phyloP scores from a whole-genome alignment of 2,888 invertebrate species.

The Sinhomidia bicolor region DNA sequence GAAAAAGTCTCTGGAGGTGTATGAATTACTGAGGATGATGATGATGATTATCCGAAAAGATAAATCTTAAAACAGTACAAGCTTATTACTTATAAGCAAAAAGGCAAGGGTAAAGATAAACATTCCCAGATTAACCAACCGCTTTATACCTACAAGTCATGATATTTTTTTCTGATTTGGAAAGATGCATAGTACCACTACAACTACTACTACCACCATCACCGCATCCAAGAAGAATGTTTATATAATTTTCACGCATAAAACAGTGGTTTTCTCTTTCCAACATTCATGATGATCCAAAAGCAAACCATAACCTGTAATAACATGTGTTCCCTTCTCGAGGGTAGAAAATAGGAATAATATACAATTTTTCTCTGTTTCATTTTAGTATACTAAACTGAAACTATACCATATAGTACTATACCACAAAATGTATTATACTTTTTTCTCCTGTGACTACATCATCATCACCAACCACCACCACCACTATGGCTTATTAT shows the following conservation, averaged over 20 bases:
- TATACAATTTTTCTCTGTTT: background rate
- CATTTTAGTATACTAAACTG: background rate
- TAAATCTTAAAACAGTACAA: slow-evolving; percentile 44
- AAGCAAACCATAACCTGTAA: slow-evolving; percentile 68
- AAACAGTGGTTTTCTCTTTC: slow-evolving; percentile 63
- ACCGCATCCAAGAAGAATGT: slow-evolving; percentile 54
- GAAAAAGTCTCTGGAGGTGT: slow-evolving; percentile 53
- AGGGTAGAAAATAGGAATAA: slow-evolving; percentile 51
- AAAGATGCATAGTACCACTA: background rate
- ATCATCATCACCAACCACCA: too few species aligned
- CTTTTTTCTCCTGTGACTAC: too few species aligned
- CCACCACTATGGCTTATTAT: too few species aligned
- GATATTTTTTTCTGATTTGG: background rate
- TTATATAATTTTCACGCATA: slow-evolving; percentile 67
- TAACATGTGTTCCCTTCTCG: slow-evolving; percentile 63
- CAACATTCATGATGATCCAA: slow-evolving; percentile 55
- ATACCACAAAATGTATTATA: too few species aligned
- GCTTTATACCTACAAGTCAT: background rate
- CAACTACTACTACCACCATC: background rate
- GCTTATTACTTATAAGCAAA: background rate
- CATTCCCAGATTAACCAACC: background rate
- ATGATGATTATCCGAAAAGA: slow-evolving; percentile 42
- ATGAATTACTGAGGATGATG: slow-evolving; percentile 46
- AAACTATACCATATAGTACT: too few species aligned
- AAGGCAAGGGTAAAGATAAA: slow-evolving; percentile 16